Evolutionary conservation across 2,888 invertebrate genomes (phyloP).

Genomic region (Drosophila mettleri): DNA sequence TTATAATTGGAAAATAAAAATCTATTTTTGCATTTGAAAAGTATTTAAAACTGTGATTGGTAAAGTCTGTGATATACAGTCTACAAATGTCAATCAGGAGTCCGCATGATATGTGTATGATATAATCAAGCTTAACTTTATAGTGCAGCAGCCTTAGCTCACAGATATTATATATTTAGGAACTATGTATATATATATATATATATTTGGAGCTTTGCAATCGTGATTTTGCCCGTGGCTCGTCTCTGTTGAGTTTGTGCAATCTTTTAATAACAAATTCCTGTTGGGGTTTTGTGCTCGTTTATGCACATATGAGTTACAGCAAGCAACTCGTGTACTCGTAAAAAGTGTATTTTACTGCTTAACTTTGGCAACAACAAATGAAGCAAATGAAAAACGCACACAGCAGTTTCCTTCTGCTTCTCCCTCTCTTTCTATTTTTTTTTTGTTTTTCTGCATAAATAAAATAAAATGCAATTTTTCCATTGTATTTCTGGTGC

Average conservation of each 20-base stretch:
- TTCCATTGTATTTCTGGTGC: conserved; percentile 53
- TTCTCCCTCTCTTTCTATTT: no score
- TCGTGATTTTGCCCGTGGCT: conserved; percentile 16
- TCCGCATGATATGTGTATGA: background rate
- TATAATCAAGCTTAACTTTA: conserved; percentile 1
- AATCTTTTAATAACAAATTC: conserved; percentile 68
- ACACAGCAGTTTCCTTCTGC: conserved; percentile 29
- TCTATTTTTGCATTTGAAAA: no score
- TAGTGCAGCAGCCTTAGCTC: background rate
- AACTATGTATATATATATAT: background rate
- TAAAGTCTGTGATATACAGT: background rate
- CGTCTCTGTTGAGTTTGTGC: conserved; percentile 39
- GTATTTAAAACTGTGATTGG: no score
- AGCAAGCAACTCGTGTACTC: conserved; percentile 55
- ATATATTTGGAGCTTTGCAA: background rate
- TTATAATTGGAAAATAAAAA: background rate
- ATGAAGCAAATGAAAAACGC: conserved; percentile 70
- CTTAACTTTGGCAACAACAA: conserved; percentile 73
- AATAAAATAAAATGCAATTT: conserved; percentile 81
- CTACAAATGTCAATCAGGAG: background rate
- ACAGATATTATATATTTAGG: background rate
- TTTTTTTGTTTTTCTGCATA: conserved; percentile 60
- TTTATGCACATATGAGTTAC: conserved; percentile 52
- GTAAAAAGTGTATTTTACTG: conserved; percentile 78
- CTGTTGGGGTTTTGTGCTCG: conserved; percentile 27